phyloP scores from a whole-genome alignment of 2,113 vertebrate genomes.

The Cyanoliseus patagonus region DNA sequence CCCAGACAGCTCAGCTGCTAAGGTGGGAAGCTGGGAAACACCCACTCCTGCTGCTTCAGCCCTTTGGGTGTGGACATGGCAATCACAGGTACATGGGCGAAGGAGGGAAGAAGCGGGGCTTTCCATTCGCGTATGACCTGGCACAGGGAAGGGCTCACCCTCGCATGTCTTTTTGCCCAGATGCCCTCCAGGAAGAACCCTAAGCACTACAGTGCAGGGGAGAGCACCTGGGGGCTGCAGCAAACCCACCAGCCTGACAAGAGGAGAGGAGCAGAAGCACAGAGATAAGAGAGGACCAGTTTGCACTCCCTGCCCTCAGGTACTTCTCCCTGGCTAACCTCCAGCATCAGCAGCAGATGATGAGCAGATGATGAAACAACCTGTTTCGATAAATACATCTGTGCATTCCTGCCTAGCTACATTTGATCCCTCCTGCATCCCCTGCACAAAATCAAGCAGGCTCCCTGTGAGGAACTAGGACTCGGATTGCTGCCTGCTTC shows the following conservation, averaged over 20 bases:
- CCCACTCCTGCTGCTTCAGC: background rate
- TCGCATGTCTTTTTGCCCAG: background rate
- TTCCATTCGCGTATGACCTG: fast-evolving
- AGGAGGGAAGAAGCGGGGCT: background rate
- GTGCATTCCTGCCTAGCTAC: background rate
- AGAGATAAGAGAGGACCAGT: background rate
- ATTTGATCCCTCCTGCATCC: background rate
- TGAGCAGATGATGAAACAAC: background rate
- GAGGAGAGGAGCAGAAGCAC: background rate
- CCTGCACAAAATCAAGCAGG: background rate
- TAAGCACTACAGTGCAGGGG: background rate
- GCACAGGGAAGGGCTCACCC: background rate
- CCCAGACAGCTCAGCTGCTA: background rate
- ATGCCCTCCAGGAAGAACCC: background rate
- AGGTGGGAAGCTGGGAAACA: background rate
- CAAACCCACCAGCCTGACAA: background rate
- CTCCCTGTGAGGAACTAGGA: background rate
- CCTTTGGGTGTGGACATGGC: background rate
- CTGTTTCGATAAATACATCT: background rate
- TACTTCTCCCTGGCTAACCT: background rate
- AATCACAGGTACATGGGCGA: fast-evolving
- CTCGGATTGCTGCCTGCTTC: background rate
- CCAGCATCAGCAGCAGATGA: background rate
- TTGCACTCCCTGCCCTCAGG: background rate
- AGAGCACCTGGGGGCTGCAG: background rate